These are phyloP conservation scores for Notothenia coriiceps DNA, from an alignment of 2,113 vertebrate species.

Conservation along the genomic window DNA sequence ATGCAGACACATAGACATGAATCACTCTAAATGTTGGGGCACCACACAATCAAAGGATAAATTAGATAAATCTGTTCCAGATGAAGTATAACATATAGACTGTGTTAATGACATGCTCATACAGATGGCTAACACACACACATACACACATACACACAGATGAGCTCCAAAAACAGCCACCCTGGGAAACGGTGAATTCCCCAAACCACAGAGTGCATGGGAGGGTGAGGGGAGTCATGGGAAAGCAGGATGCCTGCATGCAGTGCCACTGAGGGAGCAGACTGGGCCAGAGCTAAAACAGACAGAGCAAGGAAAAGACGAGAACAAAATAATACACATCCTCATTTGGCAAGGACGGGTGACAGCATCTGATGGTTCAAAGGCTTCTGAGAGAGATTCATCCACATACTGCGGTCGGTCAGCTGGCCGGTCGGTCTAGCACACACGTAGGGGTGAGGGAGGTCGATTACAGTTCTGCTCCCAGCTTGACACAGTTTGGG, in stretches of 20 bases:
- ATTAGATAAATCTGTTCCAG: constrained; percentile 84
- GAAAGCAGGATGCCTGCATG: constrained; percentile 77
- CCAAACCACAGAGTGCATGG: constrained; percentile 85
- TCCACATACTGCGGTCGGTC: constrained; percentile 68
- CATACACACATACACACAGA: constrained; percentile 69
- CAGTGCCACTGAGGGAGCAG: constrained; percentile 58
- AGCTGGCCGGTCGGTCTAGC: constrained; percentile 53
- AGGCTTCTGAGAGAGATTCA: constrained; percentile 64
- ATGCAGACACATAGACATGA: constrained; percentile 55
- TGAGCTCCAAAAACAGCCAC: constrained; percentile 82
- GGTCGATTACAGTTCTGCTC: constrained; percentile 63
- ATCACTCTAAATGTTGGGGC: constrained; percentile 63
- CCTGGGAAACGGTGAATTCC: constrained; percentile 87
- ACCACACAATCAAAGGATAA: constrained; percentile 75
- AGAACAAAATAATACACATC: constrained; percentile 71
- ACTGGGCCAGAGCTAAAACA: constrained; percentile 61
- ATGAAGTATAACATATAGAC: constrained; percentile 81
- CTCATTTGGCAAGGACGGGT: constrained; percentile 57
- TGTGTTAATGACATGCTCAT: constrained; percentile 73
- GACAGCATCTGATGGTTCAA: constrained; percentile 71
- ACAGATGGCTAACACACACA: constrained; percentile 61
- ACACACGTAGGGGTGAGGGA: constrained; percentile 52
- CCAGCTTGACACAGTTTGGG: constrained; percentile 72
- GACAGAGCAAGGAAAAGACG: constrained; percentile 65
- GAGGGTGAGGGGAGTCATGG: constrained; percentile 84